Base-by-base conservation (phyloP, 2,113 vertebrate species). In the Peucedramus taeniatus region DNA sequence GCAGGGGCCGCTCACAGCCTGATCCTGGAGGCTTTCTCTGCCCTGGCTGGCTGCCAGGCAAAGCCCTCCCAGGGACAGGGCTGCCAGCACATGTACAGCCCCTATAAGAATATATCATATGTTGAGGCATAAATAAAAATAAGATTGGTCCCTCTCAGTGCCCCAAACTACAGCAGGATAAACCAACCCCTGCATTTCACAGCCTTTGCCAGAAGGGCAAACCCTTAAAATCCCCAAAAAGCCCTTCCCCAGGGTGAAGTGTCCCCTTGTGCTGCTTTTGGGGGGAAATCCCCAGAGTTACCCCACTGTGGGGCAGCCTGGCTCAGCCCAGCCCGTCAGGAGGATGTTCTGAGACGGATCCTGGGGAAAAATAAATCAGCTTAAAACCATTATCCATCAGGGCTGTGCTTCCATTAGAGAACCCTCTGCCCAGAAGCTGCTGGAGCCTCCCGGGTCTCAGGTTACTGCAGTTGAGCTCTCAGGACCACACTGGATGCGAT, bases 331-430 rank as follows among this genome's bases (percentile, higher is more conserved):
- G 3, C 59, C 63, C 2, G 31, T 8, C 44, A 64, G 47, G 47
- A 95, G 37, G 63, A 57, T 35, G 90, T 7, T 31, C 27, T 22
- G 60, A 86, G 84, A 44, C 92, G 71, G 68, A 59, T 90, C 86
- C 88, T 39, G 81, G 53, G 87, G 63, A 47, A n/a, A 89, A 86
- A 95, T 93, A 95, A 94, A 95, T 80, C 54, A 87, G 13, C 54
- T 63, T 83, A 77, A 96, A 75, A 31, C 81, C 82, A 47, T 81
- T 68, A 96, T 95, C 92, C 89, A 71, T 91, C 93, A 81, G 94
- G 57, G 71, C 22, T 31, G 63, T 66, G 75, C 72, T 86, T 93
- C 97, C 97, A 97, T 97, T 97, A 97, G 90, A 96, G 94, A 78
- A 37, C 6, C 74, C 90, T 71, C 89, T 86, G 79, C 72, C 92